Conservation (phyloP, 2,797 vertebrate genomes). For the Sylvilagus floridanus region DNA sequence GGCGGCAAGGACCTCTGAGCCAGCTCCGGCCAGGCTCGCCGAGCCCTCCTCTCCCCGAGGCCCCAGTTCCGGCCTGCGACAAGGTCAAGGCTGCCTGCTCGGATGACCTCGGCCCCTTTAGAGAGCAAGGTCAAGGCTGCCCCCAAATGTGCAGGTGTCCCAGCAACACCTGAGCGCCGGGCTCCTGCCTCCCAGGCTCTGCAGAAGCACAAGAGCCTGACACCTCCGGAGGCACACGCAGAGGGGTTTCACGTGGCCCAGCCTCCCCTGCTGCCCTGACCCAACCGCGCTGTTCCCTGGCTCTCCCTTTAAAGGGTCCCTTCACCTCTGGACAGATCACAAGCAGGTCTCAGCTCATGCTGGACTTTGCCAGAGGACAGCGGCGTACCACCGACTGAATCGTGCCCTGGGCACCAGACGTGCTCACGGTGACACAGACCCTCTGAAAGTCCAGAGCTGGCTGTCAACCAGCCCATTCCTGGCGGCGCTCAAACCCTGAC, state of each 20-base stretch:
- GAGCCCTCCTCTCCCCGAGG: not conserved
- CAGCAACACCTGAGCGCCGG: not conserved
- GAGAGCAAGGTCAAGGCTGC: not conserved
- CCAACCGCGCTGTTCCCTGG: not conserved
- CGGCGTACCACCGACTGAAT: accelerated
- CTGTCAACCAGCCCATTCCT: not conserved
- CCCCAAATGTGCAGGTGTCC: not conserved
- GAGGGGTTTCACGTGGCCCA: not conserved
- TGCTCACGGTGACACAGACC: too few species aligned
- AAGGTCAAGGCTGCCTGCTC: not conserved
- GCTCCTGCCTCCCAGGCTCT: accelerated
- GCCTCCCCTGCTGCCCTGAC: too few species aligned
- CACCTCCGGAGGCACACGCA: not conserved
- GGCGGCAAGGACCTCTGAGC: not conserved
- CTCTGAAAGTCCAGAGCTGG: too few species aligned
- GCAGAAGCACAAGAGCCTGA: accelerated
- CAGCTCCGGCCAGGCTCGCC: not conserved
- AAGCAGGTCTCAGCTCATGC: accelerated
- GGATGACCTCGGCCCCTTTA: not conserved
- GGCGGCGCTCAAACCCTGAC: too few species aligned
- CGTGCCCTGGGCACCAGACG: too few species aligned
- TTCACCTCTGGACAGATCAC: too few species aligned
- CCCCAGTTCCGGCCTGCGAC: not conserved
- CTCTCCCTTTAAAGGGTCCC: not conserved
- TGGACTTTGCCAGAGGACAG: accelerated